Evolutionary conservation across 2,113 vertebrate species (phyloP), one percentile per base, ranked within the genome.

Genomic region (Oenanthe melanoleuca): DNA sequence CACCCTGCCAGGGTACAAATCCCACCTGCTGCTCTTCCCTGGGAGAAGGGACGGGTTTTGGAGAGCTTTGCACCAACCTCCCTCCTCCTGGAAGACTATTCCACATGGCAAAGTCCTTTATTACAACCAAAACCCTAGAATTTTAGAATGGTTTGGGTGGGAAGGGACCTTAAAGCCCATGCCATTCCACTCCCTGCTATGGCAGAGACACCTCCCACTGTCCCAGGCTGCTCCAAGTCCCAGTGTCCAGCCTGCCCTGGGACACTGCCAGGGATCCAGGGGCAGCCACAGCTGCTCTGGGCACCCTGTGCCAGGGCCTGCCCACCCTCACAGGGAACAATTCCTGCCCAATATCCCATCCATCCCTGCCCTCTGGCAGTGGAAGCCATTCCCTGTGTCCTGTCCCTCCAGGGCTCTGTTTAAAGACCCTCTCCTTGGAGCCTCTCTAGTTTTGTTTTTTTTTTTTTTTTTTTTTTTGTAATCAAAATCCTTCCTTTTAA

Each of bases 281-380:
- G 23, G 19, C 52, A 74, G 53, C 61, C 78, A 18, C 53, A 66
- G 69, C 38, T 74, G 0, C 77, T 81, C 33, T 29, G 60, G 59
- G 44, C 22, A 80, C 15, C 21, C 59, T 50, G 34, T 80, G 25
- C 66, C 66, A 72, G 42, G 21, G 17, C 26, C 57, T 72, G 0
- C 0, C 4, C 60, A 38, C 19, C 23, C 24, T 67, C 45, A 0
- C 16, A 67, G 45, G 5, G 6, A 47, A 6, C 0, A 1, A 67
- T 67, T 29, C 0, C 24, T 53, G 8, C 38, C n/a, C 53, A 60
- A 15, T 4, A 40, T 67, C 38, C 77, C 53, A 60, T 4, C 38
- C 0, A 21, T 0, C 28, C 7, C 69, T 52, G 8, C 20, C 15
- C 20, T 74, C 11, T 59, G 45, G 28, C 52, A 66, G 10, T 59